Evolutionary conservation across 2,113 vertebrate species (phyloP).

Genomic region (Phyllostomus hastatus): DNA sequence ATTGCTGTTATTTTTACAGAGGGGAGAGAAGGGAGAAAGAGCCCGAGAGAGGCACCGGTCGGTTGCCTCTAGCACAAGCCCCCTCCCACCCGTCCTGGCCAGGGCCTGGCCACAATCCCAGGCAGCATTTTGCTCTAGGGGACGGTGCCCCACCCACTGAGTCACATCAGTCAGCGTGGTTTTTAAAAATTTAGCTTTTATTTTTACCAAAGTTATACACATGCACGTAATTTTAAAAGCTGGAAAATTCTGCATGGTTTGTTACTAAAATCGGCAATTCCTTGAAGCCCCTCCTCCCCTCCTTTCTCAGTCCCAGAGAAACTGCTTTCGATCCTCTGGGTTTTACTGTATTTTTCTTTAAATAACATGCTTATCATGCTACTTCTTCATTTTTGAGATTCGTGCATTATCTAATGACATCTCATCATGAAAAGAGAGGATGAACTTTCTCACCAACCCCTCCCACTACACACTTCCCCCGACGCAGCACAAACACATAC

Average conservation of each 20-base stretch:
- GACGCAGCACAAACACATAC: background rate
- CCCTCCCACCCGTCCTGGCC: too few species aligned
- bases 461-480: too few species aligned
- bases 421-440: background rate
- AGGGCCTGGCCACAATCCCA: too few species aligned
- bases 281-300: background rate
- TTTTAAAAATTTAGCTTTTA: slow-evolving; percentile 8
- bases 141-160: too few species aligned
- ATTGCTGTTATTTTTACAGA: too few species aligned
- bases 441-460: background rate
- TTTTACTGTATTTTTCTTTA: background rate
- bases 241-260: background rate
- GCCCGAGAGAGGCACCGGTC: too few species aligned
- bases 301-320: background rate
- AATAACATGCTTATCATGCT: background rate
- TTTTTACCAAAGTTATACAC: slow-evolving; percentile 6
- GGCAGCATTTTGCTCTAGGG: too few species aligned
- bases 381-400: background rate
- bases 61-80: too few species aligned
- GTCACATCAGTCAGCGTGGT: too few species aligned
- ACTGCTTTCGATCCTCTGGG: background rate
- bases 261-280: slow-evolving; percentile 7
- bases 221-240: background rate
- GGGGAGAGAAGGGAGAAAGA: too few species aligned
- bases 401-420: background rate